Conservation (phyloP, 2,888 invertebrate species). For the Coremacera marginata region DNA sequence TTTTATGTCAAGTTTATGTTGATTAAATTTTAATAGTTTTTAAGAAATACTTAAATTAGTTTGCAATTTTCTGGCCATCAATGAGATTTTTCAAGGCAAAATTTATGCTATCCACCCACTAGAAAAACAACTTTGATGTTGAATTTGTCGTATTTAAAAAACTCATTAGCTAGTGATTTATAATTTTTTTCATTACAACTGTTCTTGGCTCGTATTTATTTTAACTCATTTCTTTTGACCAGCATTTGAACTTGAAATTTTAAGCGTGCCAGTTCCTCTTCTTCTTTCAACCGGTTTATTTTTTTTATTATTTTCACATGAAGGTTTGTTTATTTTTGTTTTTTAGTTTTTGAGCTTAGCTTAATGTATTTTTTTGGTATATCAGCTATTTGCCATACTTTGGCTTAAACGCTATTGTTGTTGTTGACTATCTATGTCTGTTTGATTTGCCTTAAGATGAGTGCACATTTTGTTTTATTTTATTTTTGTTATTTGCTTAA, state of each 20-base stretch:
- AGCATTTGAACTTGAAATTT: constrained; percentile 47
- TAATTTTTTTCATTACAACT: constrained; percentile 1
- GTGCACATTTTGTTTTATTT: neutral
- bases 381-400: neutral
- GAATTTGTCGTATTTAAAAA: neutral
- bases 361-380: neutral
- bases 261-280: constrained; percentile 16
- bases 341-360: constrained; percentile 29
- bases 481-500: constrained; percentile 28
- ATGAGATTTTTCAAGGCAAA: neutral
- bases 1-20: no score
- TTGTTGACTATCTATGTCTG: neutral
- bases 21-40: no score
- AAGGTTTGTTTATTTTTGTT: constrained; percentile 58
- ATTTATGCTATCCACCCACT: neutral
- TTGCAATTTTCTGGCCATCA: no score
- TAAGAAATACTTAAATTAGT: no score
- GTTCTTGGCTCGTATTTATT: neutral
- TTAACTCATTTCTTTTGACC: constrained; percentile 16
- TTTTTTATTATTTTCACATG: constrained; percentile 33
- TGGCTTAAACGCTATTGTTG: constrained; percentile 6
- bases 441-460: constrained; percentile 1
- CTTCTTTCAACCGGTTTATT: constrained; percentile 38
- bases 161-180: neutral
- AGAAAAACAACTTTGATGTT: neutral